Conservation (phyloP, 2,888 invertebrate genomes). For the Cantharis rufa region DNA sequence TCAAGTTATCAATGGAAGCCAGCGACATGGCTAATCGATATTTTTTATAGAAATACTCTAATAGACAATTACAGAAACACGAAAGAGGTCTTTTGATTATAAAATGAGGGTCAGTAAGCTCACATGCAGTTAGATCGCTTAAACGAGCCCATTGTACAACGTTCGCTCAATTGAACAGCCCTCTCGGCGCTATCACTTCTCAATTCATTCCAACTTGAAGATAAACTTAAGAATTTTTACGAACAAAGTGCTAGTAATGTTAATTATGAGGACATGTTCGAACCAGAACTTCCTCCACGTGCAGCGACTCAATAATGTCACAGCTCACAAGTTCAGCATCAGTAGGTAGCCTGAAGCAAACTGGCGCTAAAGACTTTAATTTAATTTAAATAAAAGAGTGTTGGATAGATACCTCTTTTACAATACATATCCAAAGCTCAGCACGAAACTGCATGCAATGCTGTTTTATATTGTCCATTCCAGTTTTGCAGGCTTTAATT, state of each 20-base stretch:
- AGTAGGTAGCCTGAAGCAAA: not conserved
- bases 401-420: too few relatives aligned
- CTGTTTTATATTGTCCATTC: too few relatives aligned
- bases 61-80: not conserved
- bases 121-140: not conserved
- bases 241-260: not conserved
- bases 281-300: not conserved
- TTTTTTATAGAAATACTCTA: not conserved
- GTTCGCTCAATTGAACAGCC: not conserved
- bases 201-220: not conserved
- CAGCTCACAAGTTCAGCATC: not conserved
- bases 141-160: not conserved
- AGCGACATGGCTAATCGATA: not conserved
- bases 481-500: too few relatives aligned
- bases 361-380: not conserved
- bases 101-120: not conserved
- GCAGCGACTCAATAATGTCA: not conserved
- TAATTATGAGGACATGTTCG: not conserved
- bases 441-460: too few relatives aligned
- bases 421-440: too few relatives aligned
- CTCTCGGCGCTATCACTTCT: not conserved
- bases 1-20: not conserved
- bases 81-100: not conserved
- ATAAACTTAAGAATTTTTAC: not conserved
- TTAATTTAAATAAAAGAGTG: too few relatives aligned